Evolutionary conservation across 2,888 invertebrate species (phyloP).

Genomic region (Euplagia quadripunctaria): DNA sequence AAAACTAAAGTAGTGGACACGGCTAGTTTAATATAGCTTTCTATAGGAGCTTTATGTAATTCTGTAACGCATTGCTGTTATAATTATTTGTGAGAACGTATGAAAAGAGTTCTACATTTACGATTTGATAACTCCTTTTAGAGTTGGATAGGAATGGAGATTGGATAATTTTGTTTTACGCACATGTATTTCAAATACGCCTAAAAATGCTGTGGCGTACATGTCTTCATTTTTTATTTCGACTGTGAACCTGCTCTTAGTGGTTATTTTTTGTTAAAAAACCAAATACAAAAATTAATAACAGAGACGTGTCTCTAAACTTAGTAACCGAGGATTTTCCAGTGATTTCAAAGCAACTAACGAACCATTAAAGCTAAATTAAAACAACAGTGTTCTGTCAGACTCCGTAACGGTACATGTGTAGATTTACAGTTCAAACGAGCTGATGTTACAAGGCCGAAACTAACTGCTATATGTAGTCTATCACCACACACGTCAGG

Average conservation of each 20-base stretch:
- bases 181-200: background rate
- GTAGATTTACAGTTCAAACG: conserved; percentile 35
- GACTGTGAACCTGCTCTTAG: background rate
- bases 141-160: background rate
- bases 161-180: background rate
- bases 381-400: conserved; percentile 20
- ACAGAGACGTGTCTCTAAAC: background rate
- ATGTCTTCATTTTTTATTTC: background rate
- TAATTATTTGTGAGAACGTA: background rate
- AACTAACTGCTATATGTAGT: conserved; percentile 31
- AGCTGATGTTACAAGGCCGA: conserved; percentile 35
- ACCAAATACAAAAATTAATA: background rate
- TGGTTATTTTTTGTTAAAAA: background rate
- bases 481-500: conserved; percentile 10
- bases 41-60: no score
- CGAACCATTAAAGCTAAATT: conserved; percentile 15
- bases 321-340: conserved; percentile 11
- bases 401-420: conserved; percentile 36
- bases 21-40: background rate
- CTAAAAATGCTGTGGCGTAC: background rate
- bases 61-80: no score
- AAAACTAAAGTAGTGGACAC: no score
- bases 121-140: no score
- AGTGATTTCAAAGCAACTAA: conserved; percentile 12
- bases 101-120: background rate